A percentile compares a stretch with the other conserved stretches of the same genome.
phyloP scores from a whole-genome alignment of 2,113 vertebrate genomes.

The Peromyscus californicus region DNA sequence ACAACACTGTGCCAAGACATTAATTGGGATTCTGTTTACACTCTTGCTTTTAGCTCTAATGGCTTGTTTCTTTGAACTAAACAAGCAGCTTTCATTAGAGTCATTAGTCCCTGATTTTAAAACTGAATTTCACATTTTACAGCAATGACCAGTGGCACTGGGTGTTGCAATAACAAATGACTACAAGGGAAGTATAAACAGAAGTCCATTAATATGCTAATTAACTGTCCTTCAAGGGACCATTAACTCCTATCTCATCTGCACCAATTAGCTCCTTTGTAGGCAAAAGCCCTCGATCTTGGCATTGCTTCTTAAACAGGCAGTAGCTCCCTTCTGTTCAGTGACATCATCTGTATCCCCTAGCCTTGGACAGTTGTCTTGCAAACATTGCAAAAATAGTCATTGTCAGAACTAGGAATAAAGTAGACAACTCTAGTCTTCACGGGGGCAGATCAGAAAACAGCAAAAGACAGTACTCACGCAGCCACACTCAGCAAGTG shows the following conservation, averaged over 20 bases:
- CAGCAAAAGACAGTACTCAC: not conserved
- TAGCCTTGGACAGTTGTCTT: not conserved
- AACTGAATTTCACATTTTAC: slow-evolving; percentile 78
- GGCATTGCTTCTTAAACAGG: slow-evolving; percentile 62
- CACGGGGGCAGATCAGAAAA: slow-evolving; percentile 21
- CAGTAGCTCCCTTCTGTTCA: slow-evolving; percentile 15
- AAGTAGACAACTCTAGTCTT: slow-evolving; percentile 7
- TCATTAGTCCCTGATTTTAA: slow-evolving; percentile 78
- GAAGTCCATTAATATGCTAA: slow-evolving; percentile 80
- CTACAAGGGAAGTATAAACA: slow-evolving; percentile 72
- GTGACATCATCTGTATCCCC: not conserved
- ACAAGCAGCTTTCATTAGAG: slow-evolving; percentile 72
- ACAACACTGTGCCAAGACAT: slow-evolving; percentile 58
- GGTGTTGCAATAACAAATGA: slow-evolving; percentile 73
- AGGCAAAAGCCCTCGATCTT: slow-evolving; percentile 65
- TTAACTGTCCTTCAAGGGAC: slow-evolving; percentile 73
- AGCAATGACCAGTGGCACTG: slow-evolving; percentile 76
- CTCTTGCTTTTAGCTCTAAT: slow-evolving; percentile 79
- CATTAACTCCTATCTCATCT: slow-evolving; percentile 78
- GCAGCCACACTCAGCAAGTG: slow-evolving; percentile 10
- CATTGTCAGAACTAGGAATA: slow-evolving; percentile 42
- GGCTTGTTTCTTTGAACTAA: slow-evolving; percentile 80
- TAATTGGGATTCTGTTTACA: slow-evolving; percentile 77
- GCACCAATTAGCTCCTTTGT: slow-evolving; percentile 75
- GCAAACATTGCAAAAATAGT: not conserved